Conservation (phyloP, 2,797 vertebrate genomes). For the Leptodactylus fallax region DNA sequence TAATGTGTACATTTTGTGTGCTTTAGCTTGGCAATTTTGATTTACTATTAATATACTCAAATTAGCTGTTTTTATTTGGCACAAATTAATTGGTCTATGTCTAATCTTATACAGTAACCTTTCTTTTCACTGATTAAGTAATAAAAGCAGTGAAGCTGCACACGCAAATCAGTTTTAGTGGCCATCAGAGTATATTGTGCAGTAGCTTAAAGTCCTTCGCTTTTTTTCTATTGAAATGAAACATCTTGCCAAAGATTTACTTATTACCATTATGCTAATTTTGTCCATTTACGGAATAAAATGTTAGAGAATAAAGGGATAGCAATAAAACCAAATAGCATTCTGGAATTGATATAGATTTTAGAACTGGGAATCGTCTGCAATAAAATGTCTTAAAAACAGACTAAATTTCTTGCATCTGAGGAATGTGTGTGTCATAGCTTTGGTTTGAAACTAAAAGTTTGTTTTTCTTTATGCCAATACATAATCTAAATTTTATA, state of each 20-base stretch:
- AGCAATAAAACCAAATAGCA: constrained; percentile 60
- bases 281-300: constrained; percentile 56
- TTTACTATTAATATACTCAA: constrained; percentile 36
- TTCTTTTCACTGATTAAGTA: constrained; percentile 56
- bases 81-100: constrained; percentile 33
- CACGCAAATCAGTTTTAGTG: constrained; percentile 55
- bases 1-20: neutral
- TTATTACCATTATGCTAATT: constrained; percentile 60
- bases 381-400: constrained; percentile 56
- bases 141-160: constrained; percentile 55
- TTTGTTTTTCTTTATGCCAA: neutral
- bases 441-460: constrained; percentile 20
- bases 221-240: constrained; percentile 52
- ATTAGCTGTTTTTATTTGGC: constrained; percentile 19
- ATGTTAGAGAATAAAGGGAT: constrained; percentile 57
- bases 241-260: constrained; percentile 59
- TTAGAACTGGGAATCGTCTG: constrained; percentile 52
- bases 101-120: constrained; percentile 52
- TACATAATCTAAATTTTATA: neutral
- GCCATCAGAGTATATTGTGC: constrained; percentile 50
- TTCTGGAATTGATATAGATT: constrained; percentile 59
- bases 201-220: constrained; percentile 38
- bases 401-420: constrained; percentile 36
- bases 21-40: neutral
- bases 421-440: neutral